Conservation (phyloP, 1,140 invertebrate genomes). For the Leguminivora glycinivorella region DNA sequence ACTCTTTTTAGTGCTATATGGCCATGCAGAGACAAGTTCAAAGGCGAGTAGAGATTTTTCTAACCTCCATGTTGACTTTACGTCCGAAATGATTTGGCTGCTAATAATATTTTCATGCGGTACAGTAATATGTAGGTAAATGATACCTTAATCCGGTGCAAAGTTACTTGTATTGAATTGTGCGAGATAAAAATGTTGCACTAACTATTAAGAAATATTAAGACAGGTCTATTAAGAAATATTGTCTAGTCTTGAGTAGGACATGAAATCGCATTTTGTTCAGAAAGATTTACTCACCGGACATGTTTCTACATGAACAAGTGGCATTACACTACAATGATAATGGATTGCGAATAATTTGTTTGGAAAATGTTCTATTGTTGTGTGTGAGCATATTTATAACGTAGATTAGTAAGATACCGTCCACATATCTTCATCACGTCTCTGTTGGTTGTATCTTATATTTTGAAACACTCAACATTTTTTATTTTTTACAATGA, state of each 20-base stretch:
- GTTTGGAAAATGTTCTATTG: background rate
- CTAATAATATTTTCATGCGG: no score
- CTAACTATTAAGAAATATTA: no score
- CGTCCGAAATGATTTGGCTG: no score
- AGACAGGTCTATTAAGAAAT: background rate
- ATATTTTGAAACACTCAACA: background rate
- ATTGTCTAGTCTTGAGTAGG: background rate
- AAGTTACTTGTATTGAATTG: no score
- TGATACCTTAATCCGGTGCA: no score
- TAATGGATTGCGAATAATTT: background rate
- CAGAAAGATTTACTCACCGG: background rate
- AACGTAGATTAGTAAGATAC: slow-evolving; percentile 8
- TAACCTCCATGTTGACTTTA: no score
- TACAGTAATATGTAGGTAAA: no score
- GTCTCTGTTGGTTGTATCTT: background rate
- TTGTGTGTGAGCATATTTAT: slow-evolving; percentile 1
- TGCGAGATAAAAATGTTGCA: no score
- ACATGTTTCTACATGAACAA: background rate
- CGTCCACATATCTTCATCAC: slow-evolving; percentile 1
- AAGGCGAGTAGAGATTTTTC: background rate
- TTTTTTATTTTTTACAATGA: background rate
- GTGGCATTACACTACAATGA: background rate
- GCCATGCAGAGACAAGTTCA: background rate
- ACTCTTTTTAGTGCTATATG: background rate
- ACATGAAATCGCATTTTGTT: background rate